Conservation (phyloP, 2,888 invertebrate species). For the Phymatocera aterrima region DNA sequence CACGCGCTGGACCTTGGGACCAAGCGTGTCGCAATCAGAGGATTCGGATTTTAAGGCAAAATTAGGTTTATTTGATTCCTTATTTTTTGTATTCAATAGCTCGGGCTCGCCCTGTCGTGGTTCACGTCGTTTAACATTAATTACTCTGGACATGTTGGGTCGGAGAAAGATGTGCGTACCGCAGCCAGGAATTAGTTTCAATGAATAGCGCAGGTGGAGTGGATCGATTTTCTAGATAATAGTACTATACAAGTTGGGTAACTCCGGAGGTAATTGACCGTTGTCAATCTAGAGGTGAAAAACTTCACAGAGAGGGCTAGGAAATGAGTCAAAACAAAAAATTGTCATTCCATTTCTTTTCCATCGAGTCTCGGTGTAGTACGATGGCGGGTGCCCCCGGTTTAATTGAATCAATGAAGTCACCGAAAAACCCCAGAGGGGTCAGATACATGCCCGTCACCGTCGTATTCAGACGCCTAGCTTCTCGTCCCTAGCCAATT, state of each 20-base stretch:
- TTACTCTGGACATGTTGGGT: not conserved
- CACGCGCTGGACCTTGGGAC: slow-evolving; percentile 27
- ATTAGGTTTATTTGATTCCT: not conserved
- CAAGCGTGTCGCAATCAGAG: not conserved
- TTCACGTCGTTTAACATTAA: not conserved
- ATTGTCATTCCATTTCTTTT: slow-evolving; percentile 45
- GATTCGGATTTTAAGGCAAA: not conserved
- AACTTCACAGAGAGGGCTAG: slow-evolving; percentile 29
- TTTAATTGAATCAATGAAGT: slow-evolving; percentile 47
- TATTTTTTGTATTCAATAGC: not conserved
- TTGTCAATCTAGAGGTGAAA: slow-evolving; percentile 24
- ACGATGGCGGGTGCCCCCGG: slow-evolving; percentile 24
- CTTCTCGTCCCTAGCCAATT: slow-evolving; percentile 44
- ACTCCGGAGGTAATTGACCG: slow-evolving; percentile 33
- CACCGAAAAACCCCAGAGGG: slow-evolving; percentile 35
- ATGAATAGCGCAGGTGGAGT: not conserved
- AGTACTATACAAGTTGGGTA: not conserved
- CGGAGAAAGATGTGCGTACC: not conserved
- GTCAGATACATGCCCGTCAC: slow-evolving; percentile 28
- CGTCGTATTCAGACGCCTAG: slow-evolving; percentile 22
- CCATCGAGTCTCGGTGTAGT: slow-evolving; percentile 30
- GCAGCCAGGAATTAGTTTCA: not conserved
- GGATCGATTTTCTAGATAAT: slow-evolving; percentile 18
- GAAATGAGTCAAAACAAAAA: slow-evolving; percentile 39
- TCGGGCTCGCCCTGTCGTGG: not conserved